Conservation (phyloP, 2,113 vertebrate species). For the Notothenia coriiceps region DNA sequence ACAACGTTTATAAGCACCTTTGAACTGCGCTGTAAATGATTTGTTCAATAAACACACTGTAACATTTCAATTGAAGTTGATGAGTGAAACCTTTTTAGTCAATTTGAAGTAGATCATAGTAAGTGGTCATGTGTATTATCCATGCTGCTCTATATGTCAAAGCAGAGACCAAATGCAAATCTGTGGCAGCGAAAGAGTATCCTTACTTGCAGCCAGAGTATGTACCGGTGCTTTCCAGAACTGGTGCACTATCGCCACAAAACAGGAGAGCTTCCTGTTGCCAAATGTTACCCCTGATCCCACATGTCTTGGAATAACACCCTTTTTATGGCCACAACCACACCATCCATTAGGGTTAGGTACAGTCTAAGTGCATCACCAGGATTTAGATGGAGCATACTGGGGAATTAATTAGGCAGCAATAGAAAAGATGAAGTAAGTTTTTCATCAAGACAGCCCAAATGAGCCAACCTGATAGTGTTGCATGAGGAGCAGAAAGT, state of each 20-base stretch:
- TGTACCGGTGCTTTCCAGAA: slow-evolving; percentile 30
- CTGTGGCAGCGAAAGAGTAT: slow-evolving; percentile 20
- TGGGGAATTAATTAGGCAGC: slow-evolving; percentile 19
- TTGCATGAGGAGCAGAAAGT: neutral
- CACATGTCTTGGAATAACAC: slow-evolving; percentile 34
- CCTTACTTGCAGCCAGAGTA: slow-evolving; percentile 46
- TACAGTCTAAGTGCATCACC: neutral
- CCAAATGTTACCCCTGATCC: slow-evolving; percentile 52
- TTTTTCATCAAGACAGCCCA: neutral
- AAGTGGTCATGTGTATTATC: neutral
- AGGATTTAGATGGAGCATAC: slow-evolving; percentile 17
- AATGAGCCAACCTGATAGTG: neutral
- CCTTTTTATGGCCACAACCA: slow-evolving; percentile 25
- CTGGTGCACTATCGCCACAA: slow-evolving; percentile 56
- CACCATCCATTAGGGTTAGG: slow-evolving; percentile 29
- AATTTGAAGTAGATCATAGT: neutral
- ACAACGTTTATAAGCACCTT: neutral
- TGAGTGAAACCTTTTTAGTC: neutral
- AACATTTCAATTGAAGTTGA: neutral
- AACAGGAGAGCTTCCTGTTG: slow-evolving; percentile 45
- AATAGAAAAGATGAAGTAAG: slow-evolving; percentile 11
- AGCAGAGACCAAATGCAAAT: slow-evolving; percentile 32
- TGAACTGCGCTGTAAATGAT: neutral
- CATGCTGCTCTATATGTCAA: slow-evolving; percentile 2
- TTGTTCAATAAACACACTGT: neutral